Evolutionary conservation across 2,113 vertebrate genomes (phyloP).

Genomic region (Albula glossodonta): DNA sequence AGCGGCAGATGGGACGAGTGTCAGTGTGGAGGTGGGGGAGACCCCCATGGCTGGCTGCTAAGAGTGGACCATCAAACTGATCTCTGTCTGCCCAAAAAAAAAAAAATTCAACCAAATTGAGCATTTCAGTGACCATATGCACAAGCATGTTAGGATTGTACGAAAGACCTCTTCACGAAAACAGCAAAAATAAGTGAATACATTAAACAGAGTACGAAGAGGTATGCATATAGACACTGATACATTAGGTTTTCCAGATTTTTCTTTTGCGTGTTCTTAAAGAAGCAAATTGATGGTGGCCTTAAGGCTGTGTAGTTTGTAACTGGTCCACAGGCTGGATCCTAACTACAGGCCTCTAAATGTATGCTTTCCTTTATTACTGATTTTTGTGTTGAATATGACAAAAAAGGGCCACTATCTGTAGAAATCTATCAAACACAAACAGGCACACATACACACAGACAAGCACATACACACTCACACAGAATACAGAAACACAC

Average conservation of each 20-base stretch:
- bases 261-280: slow-evolving; percentile 81
- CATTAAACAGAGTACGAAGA: slow-evolving; percentile 87
- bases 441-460: slow-evolving; percentile 82
- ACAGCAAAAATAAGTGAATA: slow-evolving; percentile 81
- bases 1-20: slow-evolving; percentile 62
- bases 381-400: slow-evolving; percentile 97
- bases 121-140: slow-evolving; percentile 99
- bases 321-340: slow-evolving; percentile 99
- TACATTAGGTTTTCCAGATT: slow-evolving; percentile 98
- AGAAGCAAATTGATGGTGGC: slow-evolving; percentile 89
- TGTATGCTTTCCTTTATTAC: slow-evolving; percentile 99
- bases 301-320: slow-evolving; percentile 99
- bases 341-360: slow-evolving; percentile 99
- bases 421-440: slow-evolving; percentile 81
- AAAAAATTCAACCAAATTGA: slow-evolving; percentile 99
- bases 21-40: slow-evolving; percentile 65
- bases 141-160: slow-evolving; percentile 99
- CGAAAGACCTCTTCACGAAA: slow-evolving; percentile 53
- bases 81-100: slow-evolving; percentile 98
- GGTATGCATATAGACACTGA: slow-evolving; percentile 98
- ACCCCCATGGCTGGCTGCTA: slow-evolving; percentile 82
- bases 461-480: slow-evolving; percentile 58
- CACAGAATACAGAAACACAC: too few relatives aligned
- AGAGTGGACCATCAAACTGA: slow-evolving; percentile 97
- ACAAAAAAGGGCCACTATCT: slow-evolving; percentile 97